Evolutionary conservation across 2,797 vertebrate genomes (phyloP).

Genomic region (Leptodactylus fallax): DNA sequence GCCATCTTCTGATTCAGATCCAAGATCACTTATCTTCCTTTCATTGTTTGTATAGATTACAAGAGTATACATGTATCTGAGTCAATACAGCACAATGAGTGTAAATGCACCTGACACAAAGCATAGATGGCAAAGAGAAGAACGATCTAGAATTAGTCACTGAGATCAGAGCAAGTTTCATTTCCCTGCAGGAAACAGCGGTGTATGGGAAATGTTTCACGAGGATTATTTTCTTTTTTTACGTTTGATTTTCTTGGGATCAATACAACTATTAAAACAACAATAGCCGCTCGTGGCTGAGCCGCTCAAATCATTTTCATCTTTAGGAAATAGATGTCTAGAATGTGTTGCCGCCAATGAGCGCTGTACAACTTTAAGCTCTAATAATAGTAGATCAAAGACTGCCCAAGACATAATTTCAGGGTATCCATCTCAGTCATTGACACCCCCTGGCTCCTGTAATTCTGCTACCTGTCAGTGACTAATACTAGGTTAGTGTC

Average conservation of each 20-base stretch:
- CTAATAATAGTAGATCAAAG: not conserved
- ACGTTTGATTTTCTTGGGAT: conserved; percentile 31
- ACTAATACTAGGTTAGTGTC: not conserved
- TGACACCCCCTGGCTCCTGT: not conserved
- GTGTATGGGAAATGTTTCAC: conserved; percentile 20
- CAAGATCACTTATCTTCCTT: conserved; percentile 41
- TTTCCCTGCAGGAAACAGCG: conserved; percentile 11
- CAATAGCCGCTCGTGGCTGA: conserved; percentile 4
- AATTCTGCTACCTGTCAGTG: not conserved
- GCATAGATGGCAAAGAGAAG: conserved; percentile 15
- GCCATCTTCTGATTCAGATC: conserved; percentile 26
- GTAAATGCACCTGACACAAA: conserved; percentile 43
- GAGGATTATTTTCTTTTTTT: conserved; percentile 13
- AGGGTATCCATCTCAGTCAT: not conserved
- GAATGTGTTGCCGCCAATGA: not conserved
- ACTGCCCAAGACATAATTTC: not conserved
- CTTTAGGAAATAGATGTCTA: conserved; percentile 13
- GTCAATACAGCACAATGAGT: conserved; percentile 49
- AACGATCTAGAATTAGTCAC: conserved; percentile 35
- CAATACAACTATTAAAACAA: conserved; percentile 49
- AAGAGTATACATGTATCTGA: conserved; percentile 24
- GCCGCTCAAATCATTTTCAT: conserved; percentile 29
- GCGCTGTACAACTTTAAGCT: not conserved
- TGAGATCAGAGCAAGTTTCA: conserved; percentile 22
- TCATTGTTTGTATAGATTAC: conserved; percentile 53